phyloP scores from a whole-genome alignment of 2,113 vertebrate species.

The Sorex fumeus region DNA sequence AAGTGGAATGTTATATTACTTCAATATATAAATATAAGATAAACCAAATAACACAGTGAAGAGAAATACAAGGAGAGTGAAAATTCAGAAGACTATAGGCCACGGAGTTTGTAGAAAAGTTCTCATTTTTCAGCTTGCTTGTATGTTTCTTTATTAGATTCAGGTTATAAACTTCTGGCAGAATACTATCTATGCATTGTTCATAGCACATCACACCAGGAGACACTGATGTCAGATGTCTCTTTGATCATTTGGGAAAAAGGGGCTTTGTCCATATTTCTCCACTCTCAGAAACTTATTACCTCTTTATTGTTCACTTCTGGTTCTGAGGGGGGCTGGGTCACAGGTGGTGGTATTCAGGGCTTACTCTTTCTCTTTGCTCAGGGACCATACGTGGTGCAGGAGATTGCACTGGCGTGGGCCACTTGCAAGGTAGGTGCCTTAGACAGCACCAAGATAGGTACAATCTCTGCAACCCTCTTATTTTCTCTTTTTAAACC shows the following conservation, averaged over 20 bases:
- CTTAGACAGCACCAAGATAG: too few relatives aligned
- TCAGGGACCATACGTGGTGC: too few relatives aligned
- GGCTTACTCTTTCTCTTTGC: too few relatives aligned
- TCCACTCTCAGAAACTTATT: background rate
- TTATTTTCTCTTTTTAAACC: too few relatives aligned
- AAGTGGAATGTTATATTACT: background rate
- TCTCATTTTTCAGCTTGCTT: background rate
- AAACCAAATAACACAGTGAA: conserved; percentile 7
- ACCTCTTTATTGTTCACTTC: background rate
- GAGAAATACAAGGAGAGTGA: conserved; percentile 22
- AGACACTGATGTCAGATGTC: conserved; percentile 4
- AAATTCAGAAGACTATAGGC: background rate
- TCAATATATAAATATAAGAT: background rate
- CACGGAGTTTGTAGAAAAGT: background rate
- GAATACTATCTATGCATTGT: background rate
- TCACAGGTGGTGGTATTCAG: too few relatives aligned
- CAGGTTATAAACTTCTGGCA: conserved; percentile 28
- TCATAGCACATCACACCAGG: background rate
- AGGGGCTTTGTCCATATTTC: background rate
- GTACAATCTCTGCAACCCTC: too few relatives aligned
- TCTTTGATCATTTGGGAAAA: conserved; percentile 23
- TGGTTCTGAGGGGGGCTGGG: too few relatives aligned
- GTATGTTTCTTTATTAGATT: conserved; percentile 44
- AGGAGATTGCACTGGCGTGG: too few relatives aligned
- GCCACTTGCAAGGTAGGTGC: too few relatives aligned